Base-by-base conservation (phyloP, 2,888 invertebrate genomes). In the Biston stratarius region DNA sequence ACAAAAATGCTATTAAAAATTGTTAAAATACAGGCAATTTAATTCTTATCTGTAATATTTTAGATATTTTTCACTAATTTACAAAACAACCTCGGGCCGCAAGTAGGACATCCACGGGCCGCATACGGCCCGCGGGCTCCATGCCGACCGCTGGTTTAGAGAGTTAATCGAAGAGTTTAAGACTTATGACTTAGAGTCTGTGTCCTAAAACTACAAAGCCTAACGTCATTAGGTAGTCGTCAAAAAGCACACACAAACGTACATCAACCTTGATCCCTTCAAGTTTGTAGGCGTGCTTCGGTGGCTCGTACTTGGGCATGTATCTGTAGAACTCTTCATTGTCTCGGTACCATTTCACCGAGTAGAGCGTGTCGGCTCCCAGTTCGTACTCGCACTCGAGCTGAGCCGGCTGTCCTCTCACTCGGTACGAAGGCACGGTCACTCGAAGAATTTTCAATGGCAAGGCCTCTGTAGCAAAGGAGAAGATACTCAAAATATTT, bases 281-380 rank as follows among this genome's bases (percentile, higher is more conserved):
- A 59, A 96, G 92, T 80, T 95, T 94, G 89, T 96, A 97, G 71
- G 96, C 96, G 83, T 95, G 95, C 80, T 96, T 96, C 72, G 95
- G 95, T 9, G 96, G 96, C 72, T 95, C 95, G 73, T 95, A 95
- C 84, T 96, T 96, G 64, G 97, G 97, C 85, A 97, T 95, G 85
- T 94, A 97, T 78, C 97, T 94, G 92, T 97, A 97, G 90, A 97
- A 97, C 88, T 97, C 97, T 82, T 97, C 97, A 89, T 97, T 96
- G 89, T 97, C 97, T 86, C 97, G 96, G 92, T 97, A 97, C 97
- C 97, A 97, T 92, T 97, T 97, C 80, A 97, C 96, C 33, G 97
- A 96, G 87, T 97, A 97, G 61, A 97, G 91, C 36, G 94, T 95
- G 86, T 97, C 96, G 60, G 94, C 93, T 47, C 95, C 95, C 64